phyloP scores from a whole-genome alignment of 1,140 invertebrate species.

The Zaprionus kolodkinae region DNA sequence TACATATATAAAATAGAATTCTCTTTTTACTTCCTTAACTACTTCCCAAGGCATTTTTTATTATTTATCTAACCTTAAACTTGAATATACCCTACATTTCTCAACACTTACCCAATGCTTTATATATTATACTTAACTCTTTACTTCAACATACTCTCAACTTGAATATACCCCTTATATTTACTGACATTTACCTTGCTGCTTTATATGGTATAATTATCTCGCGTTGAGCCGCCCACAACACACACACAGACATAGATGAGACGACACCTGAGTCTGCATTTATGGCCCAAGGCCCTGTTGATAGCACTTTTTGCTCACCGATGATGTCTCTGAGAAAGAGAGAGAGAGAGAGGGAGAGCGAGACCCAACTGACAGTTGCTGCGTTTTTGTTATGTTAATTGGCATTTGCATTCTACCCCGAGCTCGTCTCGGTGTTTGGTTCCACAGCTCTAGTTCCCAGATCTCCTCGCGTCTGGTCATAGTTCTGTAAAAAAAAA shows the following conservation, averaged over 20 bases:
- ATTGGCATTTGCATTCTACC: slow-evolving; percentile 68
- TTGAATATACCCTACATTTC: too few species aligned
- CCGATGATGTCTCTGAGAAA: slow-evolving; percentile 10
- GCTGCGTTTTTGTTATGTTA: slow-evolving; percentile 71
- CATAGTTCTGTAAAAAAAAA: not conserved
- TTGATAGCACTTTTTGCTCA: slow-evolving; percentile 31
- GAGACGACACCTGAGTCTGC: slow-evolving; percentile 77
- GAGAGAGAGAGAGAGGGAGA: too few species aligned
- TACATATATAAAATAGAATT: not conserved
- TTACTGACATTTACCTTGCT: not conserved
- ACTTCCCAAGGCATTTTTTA: too few species aligned
- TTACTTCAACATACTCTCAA: not conserved
- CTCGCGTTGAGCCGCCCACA: slow-evolving; percentile 54
- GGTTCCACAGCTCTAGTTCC: slow-evolving; percentile 23
- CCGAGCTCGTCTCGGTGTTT: slow-evolving; percentile 13
- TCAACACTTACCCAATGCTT: too few species aligned
- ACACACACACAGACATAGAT: slow-evolving; percentile 23
- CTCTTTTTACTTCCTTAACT: not conserved
- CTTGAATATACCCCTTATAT: not conserved
- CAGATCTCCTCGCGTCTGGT: slow-evolving; percentile 18
- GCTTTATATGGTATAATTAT: slow-evolving; percentile 42
- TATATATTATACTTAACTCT: not conserved
- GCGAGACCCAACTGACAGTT: slow-evolving; percentile 17
- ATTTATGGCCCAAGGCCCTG: slow-evolving; percentile 57
- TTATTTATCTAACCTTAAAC: too few species aligned